Evolutionary conservation across 2,888 invertebrate genomes (phyloP), one percentile per base, ranked within the genome.

Genomic region (Vanessa cardui): DNA sequence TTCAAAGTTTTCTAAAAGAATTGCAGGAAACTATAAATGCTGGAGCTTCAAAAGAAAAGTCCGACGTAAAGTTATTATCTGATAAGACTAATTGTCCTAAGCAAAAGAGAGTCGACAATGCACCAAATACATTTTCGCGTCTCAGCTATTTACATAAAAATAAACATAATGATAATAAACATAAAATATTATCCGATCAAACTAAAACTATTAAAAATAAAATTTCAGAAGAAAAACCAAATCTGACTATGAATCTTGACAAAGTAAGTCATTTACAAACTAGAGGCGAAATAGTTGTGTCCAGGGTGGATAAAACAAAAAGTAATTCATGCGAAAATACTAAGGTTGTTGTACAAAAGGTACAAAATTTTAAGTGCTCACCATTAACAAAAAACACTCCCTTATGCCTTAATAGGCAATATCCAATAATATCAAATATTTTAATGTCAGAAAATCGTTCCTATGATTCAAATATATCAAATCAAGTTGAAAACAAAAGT

Each of bases 81-180:
- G 45, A 44, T 3, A 83, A 75, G 78, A 72, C 79, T 58, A 74
- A 49, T 78, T 18, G 63, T 76, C 49, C 78, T 80, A 52, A 72
- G 73, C 68, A 72, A 62, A 89, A 85, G 76, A 88, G 85, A 75
- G 78, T 77, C 9, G 89, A 89, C 45, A 81, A 80, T 64, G 86
- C 84, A 33, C 85, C 86, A 3, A 87, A 90, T 64, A 92, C 92
- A 3, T 92, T 92, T 75, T 80, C 92, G 16, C 86, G 92, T 39
- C 85, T 87, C 59, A 90, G 84, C 72, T 92, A 91, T 72, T 83
- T 89, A 82, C 89, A 90, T 73, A 92, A 87, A 77, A 89, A 81
- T 70, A 87, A 88, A 76, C 87, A 87, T 74, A 78, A 69, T 39
- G 87, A 88, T 62, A 73, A 72, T 6, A 86, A 83, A 73, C 62